A percentile compares a stretch with the other conserved stretches of the same genome.
Evolutionary conservation across 1,140 invertebrate species (phyloP).

Genomic region (Drosophila bocqueti): DNA sequence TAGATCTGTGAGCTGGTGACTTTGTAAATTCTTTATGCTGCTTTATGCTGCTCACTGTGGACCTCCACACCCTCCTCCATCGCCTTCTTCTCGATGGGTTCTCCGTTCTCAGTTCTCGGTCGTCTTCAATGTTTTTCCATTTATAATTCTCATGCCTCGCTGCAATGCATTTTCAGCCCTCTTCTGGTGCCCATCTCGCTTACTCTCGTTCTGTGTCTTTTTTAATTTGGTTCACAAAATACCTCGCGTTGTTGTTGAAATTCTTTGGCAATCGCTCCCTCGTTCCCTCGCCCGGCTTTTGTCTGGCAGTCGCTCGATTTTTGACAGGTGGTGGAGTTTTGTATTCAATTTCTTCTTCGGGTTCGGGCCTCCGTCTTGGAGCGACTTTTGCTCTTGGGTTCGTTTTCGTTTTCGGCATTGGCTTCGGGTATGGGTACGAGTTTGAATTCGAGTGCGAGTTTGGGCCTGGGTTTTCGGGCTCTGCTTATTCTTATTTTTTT

Average conservation of each 20-base stretch:
- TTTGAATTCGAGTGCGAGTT: slow-evolving; percentile 35
- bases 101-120: not conserved
- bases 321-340: slow-evolving; percentile 84
- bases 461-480: slow-evolving; percentile 36
- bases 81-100: not conserved
- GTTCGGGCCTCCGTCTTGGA: slow-evolving; percentile 44
- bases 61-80: slow-evolving; percentile 25
- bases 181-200: slow-evolving; percentile 16
- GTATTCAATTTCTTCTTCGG: slow-evolving; percentile 79
- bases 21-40: not conserved
- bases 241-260: slow-evolving; percentile 81
- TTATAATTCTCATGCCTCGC: slow-evolving; percentile 81
- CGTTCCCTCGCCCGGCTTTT: slow-evolving; percentile 28
- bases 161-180: slow-evolving; percentile 66
- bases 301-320: slow-evolving; percentile 73
- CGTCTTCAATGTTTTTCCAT: slow-evolving; percentile 71
- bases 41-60: slow-evolving; percentile 10
- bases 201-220: slow-evolving; percentile 61
- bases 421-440: slow-evolving; percentile 24
- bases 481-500: slow-evolving; percentile 36
- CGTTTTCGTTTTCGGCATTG: slow-evolving; percentile 24
- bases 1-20: not conserved
- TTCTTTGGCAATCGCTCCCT: slow-evolving; percentile 71
- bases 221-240: slow-evolving; percentile 84
- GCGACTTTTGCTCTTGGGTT: slow-evolving; percentile 77